Conservation (phyloP, 2,113 vertebrate genomes). For the Ellobius talpinus region DNA sequence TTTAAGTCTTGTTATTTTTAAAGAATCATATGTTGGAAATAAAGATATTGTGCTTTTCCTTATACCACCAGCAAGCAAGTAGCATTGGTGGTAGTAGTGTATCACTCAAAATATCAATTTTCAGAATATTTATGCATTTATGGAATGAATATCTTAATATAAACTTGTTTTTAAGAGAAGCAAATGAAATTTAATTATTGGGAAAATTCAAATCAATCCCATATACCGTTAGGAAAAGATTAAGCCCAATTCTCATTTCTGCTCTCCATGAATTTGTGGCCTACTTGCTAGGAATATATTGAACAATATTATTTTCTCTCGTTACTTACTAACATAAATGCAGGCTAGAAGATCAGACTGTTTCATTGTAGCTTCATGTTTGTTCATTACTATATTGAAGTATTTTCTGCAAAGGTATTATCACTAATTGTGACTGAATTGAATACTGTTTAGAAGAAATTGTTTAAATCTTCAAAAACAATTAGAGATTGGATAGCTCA, state of each 20-base stretch:
- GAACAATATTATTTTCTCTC: not conserved
- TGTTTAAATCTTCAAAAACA: not conserved
- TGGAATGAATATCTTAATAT: not conserved
- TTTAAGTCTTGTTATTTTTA: not conserved
- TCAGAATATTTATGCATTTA: not conserved
- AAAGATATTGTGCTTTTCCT: not conserved
- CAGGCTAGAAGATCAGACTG: not conserved
- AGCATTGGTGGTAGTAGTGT: not conserved
- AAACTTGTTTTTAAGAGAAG: conserved; percentile 9
- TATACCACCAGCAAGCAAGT: not conserved
- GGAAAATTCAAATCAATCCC: not conserved
- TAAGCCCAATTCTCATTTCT: not conserved
- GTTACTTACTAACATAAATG: not conserved
- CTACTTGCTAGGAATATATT: not conserved
- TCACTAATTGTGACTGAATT: not conserved
- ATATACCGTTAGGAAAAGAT: not conserved
- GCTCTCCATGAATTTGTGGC: not conserved
- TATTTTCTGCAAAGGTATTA: not conserved
- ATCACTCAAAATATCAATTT: not conserved
- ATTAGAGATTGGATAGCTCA: not conserved
- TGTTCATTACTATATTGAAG: not conserved
- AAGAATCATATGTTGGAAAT: not conserved
- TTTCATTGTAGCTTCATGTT: conserved; percentile 9
- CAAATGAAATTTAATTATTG: not conserved
- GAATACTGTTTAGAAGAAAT: not conserved